phyloP scores from a whole-genome alignment of 1,140 invertebrate species.

The Lanistes nyassanus region DNA sequence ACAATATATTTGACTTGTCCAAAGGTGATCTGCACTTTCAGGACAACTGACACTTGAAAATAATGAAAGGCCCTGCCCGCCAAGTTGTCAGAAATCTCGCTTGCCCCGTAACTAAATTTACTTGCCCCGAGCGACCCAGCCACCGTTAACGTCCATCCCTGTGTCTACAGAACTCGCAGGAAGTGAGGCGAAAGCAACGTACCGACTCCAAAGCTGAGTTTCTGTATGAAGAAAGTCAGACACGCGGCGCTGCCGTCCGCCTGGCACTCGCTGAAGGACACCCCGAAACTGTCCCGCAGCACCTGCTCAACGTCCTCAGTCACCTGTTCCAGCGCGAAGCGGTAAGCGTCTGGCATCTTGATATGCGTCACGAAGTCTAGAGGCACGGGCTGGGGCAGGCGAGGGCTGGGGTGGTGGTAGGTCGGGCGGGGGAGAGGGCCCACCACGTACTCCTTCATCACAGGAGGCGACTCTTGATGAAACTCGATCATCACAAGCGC shows the following conservation, averaged over 20 bases:
- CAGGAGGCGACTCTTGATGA: slow-evolving; percentile 28
- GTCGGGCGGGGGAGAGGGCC: slow-evolving; percentile 38
- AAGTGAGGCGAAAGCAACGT: background rate
- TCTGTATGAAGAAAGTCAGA: slow-evolving; percentile 1
- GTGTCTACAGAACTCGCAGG: too few relatives aligned
- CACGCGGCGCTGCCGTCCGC: background rate
- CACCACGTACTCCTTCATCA: slow-evolving; percentile 52
- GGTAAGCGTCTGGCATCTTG: background rate
- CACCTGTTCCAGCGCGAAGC: background rate
- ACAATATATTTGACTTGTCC: too few relatives aligned
- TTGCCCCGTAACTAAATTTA: too few relatives aligned
- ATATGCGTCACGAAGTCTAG: background rate
- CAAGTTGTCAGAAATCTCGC: too few relatives aligned
- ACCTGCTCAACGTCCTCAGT: background rate
- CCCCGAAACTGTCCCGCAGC: slow-evolving; percentile 17
- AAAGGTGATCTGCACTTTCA: too few relatives aligned
- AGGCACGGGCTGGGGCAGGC: slow-evolving; percentile 29
- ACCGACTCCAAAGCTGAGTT: slow-evolving; percentile 19
- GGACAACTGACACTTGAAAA: too few relatives aligned
- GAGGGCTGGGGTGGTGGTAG: slow-evolving; percentile 26
- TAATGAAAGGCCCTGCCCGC: too few relatives aligned
- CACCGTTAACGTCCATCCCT: too few relatives aligned
- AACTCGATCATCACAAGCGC: slow-evolving; percentile 47
- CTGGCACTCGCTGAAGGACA: background rate
- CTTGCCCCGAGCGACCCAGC: too few relatives aligned